Evolutionary conservation across 2,888 invertebrate genomes (phyloP), one percentile per base, ranked within the genome.

Genomic region (Archips crataeganus): DNA sequence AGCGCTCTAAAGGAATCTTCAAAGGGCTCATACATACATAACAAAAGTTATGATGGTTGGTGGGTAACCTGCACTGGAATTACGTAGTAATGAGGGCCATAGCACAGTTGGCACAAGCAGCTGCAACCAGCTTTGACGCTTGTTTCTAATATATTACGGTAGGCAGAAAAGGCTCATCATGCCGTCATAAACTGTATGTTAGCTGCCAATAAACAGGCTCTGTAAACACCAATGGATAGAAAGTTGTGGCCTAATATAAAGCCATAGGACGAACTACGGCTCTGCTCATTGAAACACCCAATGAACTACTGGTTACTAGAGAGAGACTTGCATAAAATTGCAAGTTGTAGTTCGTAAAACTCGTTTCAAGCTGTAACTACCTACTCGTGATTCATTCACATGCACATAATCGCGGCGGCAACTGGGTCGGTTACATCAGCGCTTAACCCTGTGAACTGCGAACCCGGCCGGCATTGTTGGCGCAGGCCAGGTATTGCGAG

Each of bases 391-490:
- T 42, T 57, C 66, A 67, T 67, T 67, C 57, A 67, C 66, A 57
- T 67, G 66, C 66, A 67, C 23, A 54, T 57, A 67, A 67, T 57
- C 57, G 57, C 57, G 54, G 23, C 65, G 66, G 39, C 66, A 67
- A 57, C 66, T 67, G 66, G 66, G 66, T 67, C 42, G 66, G 57
- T 67, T 67, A 47, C 66, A 42, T 67, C 66, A 67, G 66, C 63
- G 63, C 42, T 45, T 67, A 67, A 67, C 66, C 66, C 66, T 57
- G 66, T 57, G 66, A 67, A 67, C 57, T 57, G 66, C 66, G 65
- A 63, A 64, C 62, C 23, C 42, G 39, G 45, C 64, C 64, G 64
- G 64, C 51, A 65, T 65, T 65, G 49, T 65, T 65, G 65, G 65
- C 34, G 51, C 36, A 36, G 64, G 42, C 42, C 9, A 15, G 47